Evolutionary conservation across 2,888 invertebrate species (phyloP), one percentile per base, ranked within the genome.

Genomic region (Drosophila antonietae): DNA sequence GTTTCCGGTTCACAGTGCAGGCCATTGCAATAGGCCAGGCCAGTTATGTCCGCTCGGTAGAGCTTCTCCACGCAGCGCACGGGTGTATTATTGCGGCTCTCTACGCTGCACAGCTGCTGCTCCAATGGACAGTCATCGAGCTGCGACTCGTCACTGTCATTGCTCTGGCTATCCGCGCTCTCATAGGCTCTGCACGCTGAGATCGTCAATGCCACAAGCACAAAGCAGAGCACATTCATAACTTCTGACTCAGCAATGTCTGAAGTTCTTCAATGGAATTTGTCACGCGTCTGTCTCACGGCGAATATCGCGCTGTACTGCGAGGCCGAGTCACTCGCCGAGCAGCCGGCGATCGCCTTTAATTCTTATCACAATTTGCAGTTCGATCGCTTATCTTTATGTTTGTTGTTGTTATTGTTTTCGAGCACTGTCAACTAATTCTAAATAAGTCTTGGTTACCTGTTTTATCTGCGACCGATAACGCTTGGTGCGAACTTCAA

Each of bases 1-100:
- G 28, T 20, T 35, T 90, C 90, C 46, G 90, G 78, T 12, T 83
- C 70, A 31, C 84, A 85, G 60, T 75, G 64, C 52, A 63, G 49
- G 1, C 60, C 47, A 31, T 72, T 51, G 55, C 83, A 84, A 14
- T 67, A 85, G 12, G 61, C 60, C 8, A 75, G 12, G 0, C 41
- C 49, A 0, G 12, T 10, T 31, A 15, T 33, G 0, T 31, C n/a
- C 18, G 14, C n/a, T 12, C 15, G 23, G 12, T 10, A 18, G 2
- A 31, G 35, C 20, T 23, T 33, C 7, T 39, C 20, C 20, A 20
- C 10, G 20, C 75, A 75, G 0, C n/a, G 23, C 14, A 18, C 60
- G 7, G 63, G 60, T 0, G 39, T 10, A 15, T 35, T 46, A 3
- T 43, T 47, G 9, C 46, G 46, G 2, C 59, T 55, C 4, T 49